These are phyloP conservation scores for Nyctibius bracteatus DNA, from an alignment of 2,113 vertebrate species.

Conservation along the genomic window DNA sequence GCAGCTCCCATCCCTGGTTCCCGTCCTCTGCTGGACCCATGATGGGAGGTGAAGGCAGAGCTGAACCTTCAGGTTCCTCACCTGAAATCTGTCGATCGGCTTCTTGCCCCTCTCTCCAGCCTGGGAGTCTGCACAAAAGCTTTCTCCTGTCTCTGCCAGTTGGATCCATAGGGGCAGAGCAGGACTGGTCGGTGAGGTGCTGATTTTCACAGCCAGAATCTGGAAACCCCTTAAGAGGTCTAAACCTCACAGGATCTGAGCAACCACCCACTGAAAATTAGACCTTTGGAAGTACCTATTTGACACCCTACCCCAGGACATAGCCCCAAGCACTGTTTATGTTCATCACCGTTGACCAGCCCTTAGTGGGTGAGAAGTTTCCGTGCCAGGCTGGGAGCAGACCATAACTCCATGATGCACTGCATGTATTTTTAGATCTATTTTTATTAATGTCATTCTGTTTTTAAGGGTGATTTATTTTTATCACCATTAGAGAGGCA, in stretches of 20 bases:
- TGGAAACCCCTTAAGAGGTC: not conserved
- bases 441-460: conserved; percentile 56
- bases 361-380: not conserved
- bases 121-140: not conserved
- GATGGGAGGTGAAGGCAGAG: not conserved
- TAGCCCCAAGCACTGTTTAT: not conserved
- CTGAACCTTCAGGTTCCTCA: not conserved
- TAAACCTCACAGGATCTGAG: not conserved
- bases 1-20: not conserved
- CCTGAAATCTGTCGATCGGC: accelerated
- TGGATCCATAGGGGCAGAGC: accelerated
- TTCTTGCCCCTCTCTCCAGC: not conserved
- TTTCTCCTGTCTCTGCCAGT: not conserved
- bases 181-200: not conserved
- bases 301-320: not conserved
- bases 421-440: conserved; percentile 32
- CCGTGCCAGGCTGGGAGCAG: not conserved
- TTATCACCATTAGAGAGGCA: conserved; percentile 20
- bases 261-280: not conserved
- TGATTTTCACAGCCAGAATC: not conserved
- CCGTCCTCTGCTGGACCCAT: accelerated
- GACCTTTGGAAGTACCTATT: not conserved
- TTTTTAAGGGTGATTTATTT: conserved; percentile 66
- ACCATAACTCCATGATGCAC: not conserved
- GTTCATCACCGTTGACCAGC: not conserved